Percentiles rank a stretch among this genome's conserved stretches.
phyloP scores from a whole-genome alignment of 92 coral and sea anemone species.

The Virgularia gustaviana region DNA sequence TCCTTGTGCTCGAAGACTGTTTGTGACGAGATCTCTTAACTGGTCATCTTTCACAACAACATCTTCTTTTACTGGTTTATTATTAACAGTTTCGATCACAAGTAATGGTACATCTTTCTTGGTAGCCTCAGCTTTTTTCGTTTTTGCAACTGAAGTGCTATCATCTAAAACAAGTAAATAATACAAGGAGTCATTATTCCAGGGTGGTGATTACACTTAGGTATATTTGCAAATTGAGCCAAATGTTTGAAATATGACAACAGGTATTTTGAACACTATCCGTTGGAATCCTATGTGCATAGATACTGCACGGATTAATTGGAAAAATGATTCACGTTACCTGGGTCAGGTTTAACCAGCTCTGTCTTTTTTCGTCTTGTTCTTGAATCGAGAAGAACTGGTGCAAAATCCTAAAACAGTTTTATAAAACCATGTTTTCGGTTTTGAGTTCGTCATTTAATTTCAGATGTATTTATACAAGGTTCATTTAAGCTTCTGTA shows the following conservation, averaged over 20 bases:
- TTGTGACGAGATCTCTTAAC: conserved; percentile 71
- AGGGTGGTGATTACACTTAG: too few relatives aligned
- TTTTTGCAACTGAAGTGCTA: conserved; percentile 1
- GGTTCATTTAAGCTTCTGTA: too few relatives aligned
- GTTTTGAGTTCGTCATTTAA: too few relatives aligned
- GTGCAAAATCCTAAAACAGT: conserved; percentile 73
- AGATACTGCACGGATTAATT: too few relatives aligned
- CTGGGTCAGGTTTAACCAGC: conserved; percentile 31
- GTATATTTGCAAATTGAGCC: too few relatives aligned
- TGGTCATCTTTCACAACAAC: conserved; percentile 80
- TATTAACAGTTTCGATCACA: conserved; percentile 82
- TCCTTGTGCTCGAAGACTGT: conserved; percentile 79
- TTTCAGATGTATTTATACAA: too few relatives aligned
- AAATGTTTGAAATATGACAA: too few relatives aligned
- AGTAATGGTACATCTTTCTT: conserved; percentile 74
- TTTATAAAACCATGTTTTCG: not conserved
- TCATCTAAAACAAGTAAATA: not conserved
- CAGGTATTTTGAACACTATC: too few relatives aligned
- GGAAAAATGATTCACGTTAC: not conserved
- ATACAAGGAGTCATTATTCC: not conserved
- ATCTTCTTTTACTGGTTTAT: conserved; percentile 81
- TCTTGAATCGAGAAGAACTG: conserved; percentile 78
- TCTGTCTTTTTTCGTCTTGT: conserved; percentile 68
- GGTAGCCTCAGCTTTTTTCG: conserved; percentile 16
- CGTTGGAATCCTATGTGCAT: too few relatives aligned